Evolutionary conservation across 2,888 invertebrate genomes (phyloP).

Genomic region (Parnassius apollo): DNA sequence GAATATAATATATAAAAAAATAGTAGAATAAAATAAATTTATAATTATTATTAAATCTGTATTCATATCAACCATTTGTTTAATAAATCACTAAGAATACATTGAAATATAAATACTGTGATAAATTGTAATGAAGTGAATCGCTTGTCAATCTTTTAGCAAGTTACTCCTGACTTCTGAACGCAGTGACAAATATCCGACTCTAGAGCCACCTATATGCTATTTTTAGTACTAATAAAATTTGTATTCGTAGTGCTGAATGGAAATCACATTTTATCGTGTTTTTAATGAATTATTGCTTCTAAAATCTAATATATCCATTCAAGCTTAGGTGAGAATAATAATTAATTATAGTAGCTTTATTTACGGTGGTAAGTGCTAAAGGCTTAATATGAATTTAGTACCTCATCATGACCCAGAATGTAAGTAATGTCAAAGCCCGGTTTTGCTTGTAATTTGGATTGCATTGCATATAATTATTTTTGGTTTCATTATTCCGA

Average conservation of each 20-base stretch:
- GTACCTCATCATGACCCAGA: conserved; percentile 70
- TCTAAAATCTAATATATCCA: conserved; percentile 65
- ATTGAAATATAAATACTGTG: too few species aligned
- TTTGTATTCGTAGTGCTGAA: conserved; percentile 81
- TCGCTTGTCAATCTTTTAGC: too few species aligned
- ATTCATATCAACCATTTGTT: too few species aligned
- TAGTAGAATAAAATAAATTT: too few species aligned
- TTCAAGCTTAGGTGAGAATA: conserved; percentile 64
- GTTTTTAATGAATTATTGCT: conserved; percentile 75
- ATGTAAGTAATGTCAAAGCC: conserved; percentile 71
- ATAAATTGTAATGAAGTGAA: too few species aligned
- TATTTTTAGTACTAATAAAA: conserved; percentile 66
- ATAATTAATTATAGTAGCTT: conserved; percentile 34
- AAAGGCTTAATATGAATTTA: conserved; percentile 38
- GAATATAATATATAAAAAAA: too few species aligned
- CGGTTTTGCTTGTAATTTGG: conserved; percentile 68
- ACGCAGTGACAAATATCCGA: conserved; percentile 44
- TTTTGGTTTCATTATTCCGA: conserved; percentile 20
- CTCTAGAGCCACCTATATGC: conserved; percentile 52
- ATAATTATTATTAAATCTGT: too few species aligned
- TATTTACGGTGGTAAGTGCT: conserved; percentile 18
- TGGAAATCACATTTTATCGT: conserved; percentile 77
- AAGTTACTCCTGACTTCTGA: conserved; percentile 30
- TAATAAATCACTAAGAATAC: too few species aligned
- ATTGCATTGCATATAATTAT: conserved; percentile 49